Evolutionary conservation across 2,888 invertebrate genomes (phyloP), one percentile per base, ranked within the genome.

Genomic region (Halocaridina rubra): DNA sequence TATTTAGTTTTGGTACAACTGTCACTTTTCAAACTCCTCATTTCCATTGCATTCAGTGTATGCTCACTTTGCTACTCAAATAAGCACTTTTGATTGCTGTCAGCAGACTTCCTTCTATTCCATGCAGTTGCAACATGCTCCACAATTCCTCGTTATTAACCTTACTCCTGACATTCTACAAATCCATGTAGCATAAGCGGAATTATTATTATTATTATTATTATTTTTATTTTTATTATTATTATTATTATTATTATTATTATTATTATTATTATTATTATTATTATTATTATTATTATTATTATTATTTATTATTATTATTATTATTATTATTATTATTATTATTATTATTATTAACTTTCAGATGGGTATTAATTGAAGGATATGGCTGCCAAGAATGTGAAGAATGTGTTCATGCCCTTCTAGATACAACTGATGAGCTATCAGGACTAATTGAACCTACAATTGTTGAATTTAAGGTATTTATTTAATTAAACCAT

Each of bases 381-480:
- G 92, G 92, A 57, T 93, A 95, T 88, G 99, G 99, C 0, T 99
- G 99, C 90, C 93, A 94, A 89, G 94, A 94, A 89, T 99, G 99
- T 90, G 97, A 98, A 91, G 95, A 95, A 19, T 99, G 99, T 90
- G 96, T 96, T 0, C 96, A 98, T 90, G 95, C 96, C 59, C 92
- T 99, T 1, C 92, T 99, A 33, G 95, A 97, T 91, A 95, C 96
- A 1, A 95, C 97, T 0, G 96, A 98, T 89, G 92, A 93, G 13
- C 91, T 98, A 86, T 92, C 94, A 8, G 90, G 91, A 3, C 91
- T 94, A 27, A 93, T 98, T 29, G 93, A 94, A 67, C 95, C 95
- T 0, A 93, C 96, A 77, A 93, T 95, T 30, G 90, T 92, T 8
- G 96, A 97, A 89, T 94, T 96, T 90, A 93, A 94, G 91, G 95